Evolutionary conservation across 2,113 vertebrate genomes (phyloP).

Genomic region (Trogon melanurus): DNA sequence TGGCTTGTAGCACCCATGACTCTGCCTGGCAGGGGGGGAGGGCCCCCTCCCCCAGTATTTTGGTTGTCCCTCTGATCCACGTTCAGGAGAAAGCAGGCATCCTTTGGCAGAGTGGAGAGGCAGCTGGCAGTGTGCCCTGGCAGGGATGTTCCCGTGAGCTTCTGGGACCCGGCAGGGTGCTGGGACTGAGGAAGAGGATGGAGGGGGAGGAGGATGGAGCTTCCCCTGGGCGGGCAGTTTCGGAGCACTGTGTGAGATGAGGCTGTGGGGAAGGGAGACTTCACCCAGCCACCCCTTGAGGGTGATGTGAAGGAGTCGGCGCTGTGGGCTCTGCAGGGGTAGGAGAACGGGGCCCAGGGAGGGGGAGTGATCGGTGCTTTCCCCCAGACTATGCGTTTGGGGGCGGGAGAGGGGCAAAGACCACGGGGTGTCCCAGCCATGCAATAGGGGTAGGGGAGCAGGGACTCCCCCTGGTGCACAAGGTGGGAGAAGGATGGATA

Average conservation of each 20-base stretch:
- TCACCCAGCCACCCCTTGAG: background rate
- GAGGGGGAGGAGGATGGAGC: background rate
- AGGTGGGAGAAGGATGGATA: background rate
- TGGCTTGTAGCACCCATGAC: background rate
- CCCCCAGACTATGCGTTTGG: fast-evolving
- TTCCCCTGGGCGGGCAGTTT: conserved; percentile 62
- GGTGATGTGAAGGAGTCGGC: background rate
- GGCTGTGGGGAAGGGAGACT: conserved; percentile 45
- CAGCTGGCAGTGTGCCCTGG: background rate
- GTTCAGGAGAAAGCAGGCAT: background rate
- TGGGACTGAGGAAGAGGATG: background rate
- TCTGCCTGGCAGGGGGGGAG: too few relatives aligned
- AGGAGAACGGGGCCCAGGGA: background rate
- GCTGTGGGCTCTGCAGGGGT: conserved; percentile 39
- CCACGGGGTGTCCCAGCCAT: fast-evolving
- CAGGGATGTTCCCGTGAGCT: background rate
- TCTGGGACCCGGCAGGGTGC: background rate
- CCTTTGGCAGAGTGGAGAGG: background rate
- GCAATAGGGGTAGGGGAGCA: background rate
- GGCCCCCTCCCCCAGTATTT: background rate
- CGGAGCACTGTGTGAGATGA: conserved; percentile 22
- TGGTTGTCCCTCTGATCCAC: background rate
- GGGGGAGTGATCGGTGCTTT: background rate
- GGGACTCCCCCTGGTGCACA: background rate
- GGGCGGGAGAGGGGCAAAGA: background rate